Conservation (phyloP, 53 echinoderm and acorn worm species). For the Echinometra lucunter region DNA sequence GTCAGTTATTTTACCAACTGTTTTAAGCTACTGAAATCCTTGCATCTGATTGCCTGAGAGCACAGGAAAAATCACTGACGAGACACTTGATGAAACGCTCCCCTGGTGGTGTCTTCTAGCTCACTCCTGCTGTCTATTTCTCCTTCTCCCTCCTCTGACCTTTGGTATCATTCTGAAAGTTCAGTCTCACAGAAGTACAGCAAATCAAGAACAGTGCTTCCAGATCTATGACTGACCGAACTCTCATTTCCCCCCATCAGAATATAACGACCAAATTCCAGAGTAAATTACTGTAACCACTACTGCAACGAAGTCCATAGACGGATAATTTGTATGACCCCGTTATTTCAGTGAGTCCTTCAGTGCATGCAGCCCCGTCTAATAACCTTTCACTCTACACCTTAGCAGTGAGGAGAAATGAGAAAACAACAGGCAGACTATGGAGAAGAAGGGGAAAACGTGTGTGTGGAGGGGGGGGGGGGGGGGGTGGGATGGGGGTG, state of each 20-base stretch:
- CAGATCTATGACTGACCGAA: conserved; percentile 12
- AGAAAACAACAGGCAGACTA: conserved; percentile 1
- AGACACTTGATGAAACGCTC: no score
- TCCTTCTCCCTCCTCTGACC: background rate
- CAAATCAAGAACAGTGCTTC: conserved; percentile 15
- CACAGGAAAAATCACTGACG: no score
- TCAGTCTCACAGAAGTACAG: background rate
- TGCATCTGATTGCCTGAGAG: no score
- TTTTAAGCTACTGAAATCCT: no score
- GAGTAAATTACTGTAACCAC: conserved; percentile 66
- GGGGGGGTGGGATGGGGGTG: background rate
- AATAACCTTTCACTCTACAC: conserved; percentile 55
- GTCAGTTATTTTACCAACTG: no score
- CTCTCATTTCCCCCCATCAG: background rate
- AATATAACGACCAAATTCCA: conserved; percentile 61
- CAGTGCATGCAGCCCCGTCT: background rate
- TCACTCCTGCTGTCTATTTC: background rate
- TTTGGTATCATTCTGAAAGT: background rate
- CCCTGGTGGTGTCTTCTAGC: background rate
- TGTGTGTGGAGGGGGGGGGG: no score
- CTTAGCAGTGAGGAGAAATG: conserved; percentile 18
- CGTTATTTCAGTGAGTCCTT: conserved; percentile 7
- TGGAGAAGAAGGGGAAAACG: background rate
- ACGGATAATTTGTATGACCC: conserved; percentile 26
- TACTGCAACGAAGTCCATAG: background rate